Conservation (phyloP, 1,140 invertebrate genomes). For the Spodoptera litura region DNA sequence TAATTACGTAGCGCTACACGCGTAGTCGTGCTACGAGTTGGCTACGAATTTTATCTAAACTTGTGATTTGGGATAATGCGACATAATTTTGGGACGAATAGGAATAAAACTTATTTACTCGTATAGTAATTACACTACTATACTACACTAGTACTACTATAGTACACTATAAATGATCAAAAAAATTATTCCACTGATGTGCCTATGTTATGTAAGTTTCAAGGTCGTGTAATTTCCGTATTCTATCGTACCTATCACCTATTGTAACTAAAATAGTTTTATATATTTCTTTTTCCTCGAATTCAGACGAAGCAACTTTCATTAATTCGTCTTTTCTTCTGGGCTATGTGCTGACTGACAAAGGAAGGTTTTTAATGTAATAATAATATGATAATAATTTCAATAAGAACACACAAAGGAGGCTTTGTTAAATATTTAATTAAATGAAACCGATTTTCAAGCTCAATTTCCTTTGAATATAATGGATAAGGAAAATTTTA, state of each 20-base stretch:
- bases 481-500: too few species aligned
- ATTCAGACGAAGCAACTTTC: not conserved
- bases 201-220: too few species aligned
- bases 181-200: too few species aligned
- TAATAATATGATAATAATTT: not conserved
- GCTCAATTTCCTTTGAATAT: not conserved
- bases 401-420: conserved; percentile 6
- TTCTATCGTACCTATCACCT: not conserved
- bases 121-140: too few species aligned
- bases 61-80: too few species aligned
- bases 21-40: not conserved
- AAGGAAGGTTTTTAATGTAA: not conserved
- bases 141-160: too few species aligned
- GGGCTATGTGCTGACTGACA: not conserved
- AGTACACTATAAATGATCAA: too few species aligned
- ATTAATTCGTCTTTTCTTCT: not conserved
- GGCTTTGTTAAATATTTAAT: conserved; percentile 30
- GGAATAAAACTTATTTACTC: too few species aligned
- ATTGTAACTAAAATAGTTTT: not conserved
- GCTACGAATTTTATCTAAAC: not conserved
- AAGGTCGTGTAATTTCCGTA: not conserved
- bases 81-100: too few species aligned
- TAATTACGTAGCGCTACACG: conserved; percentile 3
- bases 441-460: conserved; percentile 1
- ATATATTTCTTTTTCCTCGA: too few species aligned